phyloP scores from a whole-genome alignment of 2,113 vertebrate species.

The Peromyscus leucopus region DNA sequence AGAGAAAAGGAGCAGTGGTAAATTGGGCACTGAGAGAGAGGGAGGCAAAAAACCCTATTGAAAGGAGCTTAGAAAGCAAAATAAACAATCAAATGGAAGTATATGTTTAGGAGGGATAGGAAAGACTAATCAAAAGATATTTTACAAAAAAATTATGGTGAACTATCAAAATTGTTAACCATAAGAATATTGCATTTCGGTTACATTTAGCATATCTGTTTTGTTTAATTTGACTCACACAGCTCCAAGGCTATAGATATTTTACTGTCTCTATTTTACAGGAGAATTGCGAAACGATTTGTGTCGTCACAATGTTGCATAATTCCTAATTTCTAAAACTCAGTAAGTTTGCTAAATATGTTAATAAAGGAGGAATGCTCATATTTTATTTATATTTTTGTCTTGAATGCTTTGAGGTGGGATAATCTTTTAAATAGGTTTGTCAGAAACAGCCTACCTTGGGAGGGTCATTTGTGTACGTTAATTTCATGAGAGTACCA shows the following conservation, averaged over 20 bases:
- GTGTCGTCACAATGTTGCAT: not conserved
- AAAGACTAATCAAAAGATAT: not conserved
- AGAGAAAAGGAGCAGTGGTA: not conserved
- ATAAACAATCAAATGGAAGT: not conserved
- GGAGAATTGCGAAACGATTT: not conserved
- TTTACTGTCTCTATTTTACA: not conserved
- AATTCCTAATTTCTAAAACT: constrained; percentile 38
- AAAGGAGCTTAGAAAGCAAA: constrained; percentile 7
- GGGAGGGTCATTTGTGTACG: not conserved
- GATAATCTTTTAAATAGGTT: constrained; percentile 32
- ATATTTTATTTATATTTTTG: not conserved
- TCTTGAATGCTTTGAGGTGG: not conserved
- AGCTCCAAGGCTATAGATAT: not conserved
- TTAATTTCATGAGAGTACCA: not conserved
- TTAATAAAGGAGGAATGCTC: not conserved
- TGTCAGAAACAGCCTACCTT: not conserved
- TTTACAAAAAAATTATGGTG: not conserved
- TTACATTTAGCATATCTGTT: not conserved
- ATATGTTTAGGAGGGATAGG: not conserved
- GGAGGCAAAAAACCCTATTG: not conserved
- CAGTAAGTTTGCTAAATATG: not conserved
- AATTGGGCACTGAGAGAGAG: constrained; percentile 34
- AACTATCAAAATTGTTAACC: not conserved
- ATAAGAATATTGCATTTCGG: not conserved
- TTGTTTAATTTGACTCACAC: not conserved